phyloP scores from a whole-genome alignment of 2,113 vertebrate species.

The Paradisaea rubra region DNA sequence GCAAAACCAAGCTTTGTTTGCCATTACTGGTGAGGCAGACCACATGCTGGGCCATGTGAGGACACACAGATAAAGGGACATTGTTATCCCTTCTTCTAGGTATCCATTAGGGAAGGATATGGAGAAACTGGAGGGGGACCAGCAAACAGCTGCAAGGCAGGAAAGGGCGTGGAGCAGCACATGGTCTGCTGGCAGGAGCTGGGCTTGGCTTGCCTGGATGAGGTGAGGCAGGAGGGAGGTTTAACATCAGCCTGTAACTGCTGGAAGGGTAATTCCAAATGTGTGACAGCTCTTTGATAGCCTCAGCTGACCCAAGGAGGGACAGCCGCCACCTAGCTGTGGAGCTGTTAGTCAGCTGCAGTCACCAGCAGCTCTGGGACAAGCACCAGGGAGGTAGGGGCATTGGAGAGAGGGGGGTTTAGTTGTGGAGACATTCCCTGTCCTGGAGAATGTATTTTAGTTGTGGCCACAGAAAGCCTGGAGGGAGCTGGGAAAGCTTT shows the following conservation, averaged over 20 bases:
- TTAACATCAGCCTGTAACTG: background rate
- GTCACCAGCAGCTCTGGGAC: background rate
- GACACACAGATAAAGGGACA: background rate
- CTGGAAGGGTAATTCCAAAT: background rate
- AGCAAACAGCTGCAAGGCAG: background rate
- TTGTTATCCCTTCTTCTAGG: background rate
- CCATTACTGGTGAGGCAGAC: background rate
- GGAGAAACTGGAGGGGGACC: background rate
- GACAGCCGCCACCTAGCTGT: background rate
- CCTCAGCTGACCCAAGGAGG: background rate
- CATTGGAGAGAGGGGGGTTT: rapidly evolving
- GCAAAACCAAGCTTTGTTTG: background rate
- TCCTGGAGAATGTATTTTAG: background rate
- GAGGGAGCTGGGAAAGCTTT: background rate
- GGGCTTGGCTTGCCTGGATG: background rate
- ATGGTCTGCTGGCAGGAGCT: background rate
- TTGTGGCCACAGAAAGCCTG: background rate
- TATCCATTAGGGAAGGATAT: background rate
- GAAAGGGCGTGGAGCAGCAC: rapidly evolving
- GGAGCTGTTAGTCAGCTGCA: background rate
- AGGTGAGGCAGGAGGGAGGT: background rate
- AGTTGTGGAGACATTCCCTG: background rate
- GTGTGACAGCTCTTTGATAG: background rate
- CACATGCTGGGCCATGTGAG: rapidly evolving
- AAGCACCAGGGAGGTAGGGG: background rate